Percentiles rank a stretch among this genome's conserved stretches.
Conservation (phyloP, 2,888 invertebrate genomes). For the Meteorus colon region DNA sequence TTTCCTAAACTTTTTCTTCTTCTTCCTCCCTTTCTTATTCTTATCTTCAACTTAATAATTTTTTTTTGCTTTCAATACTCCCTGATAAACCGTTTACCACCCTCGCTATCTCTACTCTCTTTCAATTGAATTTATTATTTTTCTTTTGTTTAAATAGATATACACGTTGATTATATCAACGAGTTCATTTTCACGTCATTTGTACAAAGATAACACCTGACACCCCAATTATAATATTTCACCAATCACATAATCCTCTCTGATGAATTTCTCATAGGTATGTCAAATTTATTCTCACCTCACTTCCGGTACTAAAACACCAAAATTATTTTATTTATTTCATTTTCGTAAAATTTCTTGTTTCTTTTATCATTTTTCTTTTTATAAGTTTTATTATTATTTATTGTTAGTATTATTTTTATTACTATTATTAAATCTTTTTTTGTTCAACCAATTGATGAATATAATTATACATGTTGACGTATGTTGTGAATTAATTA, state of each 20-base stretch:
- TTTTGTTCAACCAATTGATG: not conserved
- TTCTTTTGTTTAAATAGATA: not conserved
- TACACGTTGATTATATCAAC: not conserved
- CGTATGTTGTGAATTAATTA: no score
- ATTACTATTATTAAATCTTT: slow-evolving; percentile 8
- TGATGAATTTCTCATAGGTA: not conserved
- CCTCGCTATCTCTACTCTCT: not conserved
- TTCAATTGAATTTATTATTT: slow-evolving; percentile 11
- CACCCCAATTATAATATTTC: not conserved
- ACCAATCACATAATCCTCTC: slow-evolving; percentile 35
- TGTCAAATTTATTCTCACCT: not conserved
- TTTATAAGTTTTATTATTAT: slow-evolving; percentile 15
- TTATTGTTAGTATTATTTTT: slow-evolving; percentile 24
- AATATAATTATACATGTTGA: no score
- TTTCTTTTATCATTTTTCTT: slow-evolving; percentile 9
- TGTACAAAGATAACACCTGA: not conserved
- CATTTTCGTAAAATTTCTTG: slow-evolving; percentile 3
- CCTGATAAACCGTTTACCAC: not conserved
- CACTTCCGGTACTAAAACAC: not conserved
- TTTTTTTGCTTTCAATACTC: slow-evolving; percentile 17
- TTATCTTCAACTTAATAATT: slow-evolving; percentile 19
- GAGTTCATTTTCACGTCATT: not conserved
- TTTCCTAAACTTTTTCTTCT: not conserved
- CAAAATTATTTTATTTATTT: not conserved
- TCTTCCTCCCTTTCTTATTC: slow-evolving; percentile 17